Base-by-base conservation (phyloP, 2,113 vertebrate species). In the Thomomys bottae region DNA sequence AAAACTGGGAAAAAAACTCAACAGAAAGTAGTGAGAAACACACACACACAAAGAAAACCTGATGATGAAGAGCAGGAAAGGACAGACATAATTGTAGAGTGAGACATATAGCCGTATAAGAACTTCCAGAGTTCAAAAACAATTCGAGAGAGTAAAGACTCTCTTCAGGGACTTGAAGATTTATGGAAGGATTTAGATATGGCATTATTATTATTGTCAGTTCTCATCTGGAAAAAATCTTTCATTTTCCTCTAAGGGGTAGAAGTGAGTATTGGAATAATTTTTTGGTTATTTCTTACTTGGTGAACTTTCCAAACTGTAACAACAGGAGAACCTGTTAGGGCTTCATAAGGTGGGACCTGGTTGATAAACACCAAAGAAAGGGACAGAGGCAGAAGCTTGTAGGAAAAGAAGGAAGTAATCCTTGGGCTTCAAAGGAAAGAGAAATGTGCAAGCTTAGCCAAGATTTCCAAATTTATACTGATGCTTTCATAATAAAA, bases 71-170 rank as follows among this genome's bases (percentile, higher is more conserved):
- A n/a, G 23, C 38, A 76, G 6, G 34, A 8, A 49, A 32, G 30
- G 80, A 42, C 9, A 12, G 34, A 32, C 20, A 6, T 66, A 71
- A 32, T 6, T 18, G 0, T 8, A 24, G n/a, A 70, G 64, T 1
- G 3, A 57, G 66, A 40, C 21, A 21, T 49, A 63, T 26, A 30
- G 6, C 12, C 9, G 2, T 17, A 45, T 26, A 36, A 54, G 34
- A 79, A 54, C 0, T 38, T 5, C 8, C 63, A 6, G 0, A 14
- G 6, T 34, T 3, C 0, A 11, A 32, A 32, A 18, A 23, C 14
- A 57, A 20, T 11, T 9, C 40, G 4, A 36, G 42, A 59, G 32
- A 17, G 8, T 11, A 57, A 81, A 54, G n/a, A 3, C 3, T 10
- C 26, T 2, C 4, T 12, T 5, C 34, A 38, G 20, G 79, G 28